Evolutionary conservation across 2,113 vertebrate species (phyloP).

Genomic region (Tricholaema leucomelas): DNA sequence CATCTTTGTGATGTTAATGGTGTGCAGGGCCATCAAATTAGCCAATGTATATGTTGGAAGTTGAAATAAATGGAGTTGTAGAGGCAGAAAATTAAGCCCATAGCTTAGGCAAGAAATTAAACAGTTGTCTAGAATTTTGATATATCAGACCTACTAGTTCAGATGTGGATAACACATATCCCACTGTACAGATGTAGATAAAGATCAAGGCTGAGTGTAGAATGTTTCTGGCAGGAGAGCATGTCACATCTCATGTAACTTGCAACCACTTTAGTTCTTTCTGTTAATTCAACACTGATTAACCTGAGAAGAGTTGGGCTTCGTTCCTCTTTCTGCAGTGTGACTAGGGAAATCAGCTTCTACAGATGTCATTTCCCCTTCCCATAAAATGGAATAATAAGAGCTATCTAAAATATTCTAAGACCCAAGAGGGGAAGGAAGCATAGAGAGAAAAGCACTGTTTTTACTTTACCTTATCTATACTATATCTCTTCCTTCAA

Average conservation of each 20-base stretch:
- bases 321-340: not conserved
- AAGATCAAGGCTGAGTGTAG: not conserved
- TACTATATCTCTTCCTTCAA: conserved; percentile 27
- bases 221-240: not conserved
- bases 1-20: not conserved
- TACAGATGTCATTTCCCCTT: not conserved
- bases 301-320: not conserved
- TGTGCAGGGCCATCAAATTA: not conserved
- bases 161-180: not conserved
- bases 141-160: not conserved
- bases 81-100: not conserved
- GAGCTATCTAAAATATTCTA: not conserved
- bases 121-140: not conserved
- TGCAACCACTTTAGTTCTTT: not conserved
- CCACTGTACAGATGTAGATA: not conserved
- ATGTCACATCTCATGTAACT: not conserved
- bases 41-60: not conserved
- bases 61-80: not conserved
- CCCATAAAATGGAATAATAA: not conserved
- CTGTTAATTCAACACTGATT: not conserved
- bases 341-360: not conserved
- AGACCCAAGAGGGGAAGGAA: not conserved
- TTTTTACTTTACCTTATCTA: conserved; percentile 6
- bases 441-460: not conserved
- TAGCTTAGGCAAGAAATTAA: not conserved